Percentiles rank a stretch among this genome's conserved stretches.
phyloP scores from a whole-genome alignment of 1,140 invertebrate species.

The Pogonomyrmex californicus region DNA sequence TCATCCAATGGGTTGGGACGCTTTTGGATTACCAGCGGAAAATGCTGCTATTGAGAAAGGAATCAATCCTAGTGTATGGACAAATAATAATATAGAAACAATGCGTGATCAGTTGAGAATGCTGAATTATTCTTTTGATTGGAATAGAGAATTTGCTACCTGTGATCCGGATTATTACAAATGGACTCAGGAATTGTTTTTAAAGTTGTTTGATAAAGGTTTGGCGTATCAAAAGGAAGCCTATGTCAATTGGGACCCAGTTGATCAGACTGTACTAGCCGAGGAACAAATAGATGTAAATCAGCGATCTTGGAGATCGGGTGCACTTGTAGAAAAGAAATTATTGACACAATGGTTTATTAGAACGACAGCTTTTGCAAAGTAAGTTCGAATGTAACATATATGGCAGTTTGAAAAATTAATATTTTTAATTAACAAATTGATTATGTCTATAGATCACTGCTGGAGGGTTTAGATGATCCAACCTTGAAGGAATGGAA shows the following conservation, averaged over 20 bases:
- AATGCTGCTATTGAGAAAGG: constrained; percentile 98
- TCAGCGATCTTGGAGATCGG: constrained; percentile 98
- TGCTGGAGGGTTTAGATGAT: constrained; percentile 92
- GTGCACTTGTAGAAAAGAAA: constrained; percentile 97
- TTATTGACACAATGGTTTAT: constrained; percentile 98
- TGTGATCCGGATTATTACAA: constrained; percentile 93
- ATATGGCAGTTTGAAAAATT: background rate
- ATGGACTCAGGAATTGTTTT: constrained; percentile 99
- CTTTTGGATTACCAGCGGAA: constrained; percentile 99
- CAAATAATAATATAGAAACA: constrained; percentile 93
- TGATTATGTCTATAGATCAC: constrained; percentile 77
- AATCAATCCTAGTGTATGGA: constrained; percentile 95
- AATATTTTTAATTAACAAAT: constrained; percentile 41
- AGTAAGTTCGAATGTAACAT: constrained; percentile 87
- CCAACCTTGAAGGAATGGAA: constrained; percentile 91
- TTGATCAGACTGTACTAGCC: constrained; percentile 98
- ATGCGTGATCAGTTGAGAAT: constrained; percentile 96
- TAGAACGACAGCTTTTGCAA: constrained; percentile 95
- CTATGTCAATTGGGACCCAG: constrained; percentile 99
- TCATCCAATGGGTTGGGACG: constrained; percentile 99
- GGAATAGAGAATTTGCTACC: constrained; percentile 95
- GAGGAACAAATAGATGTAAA: constrained; percentile 98
- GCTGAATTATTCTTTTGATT: constrained; percentile 97
- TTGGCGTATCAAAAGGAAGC: constrained; percentile 96
- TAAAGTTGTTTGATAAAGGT: constrained; percentile 95